Base-by-base conservation (phyloP, 1,140 invertebrate genomes). In the Apis laboriosa region DNA sequence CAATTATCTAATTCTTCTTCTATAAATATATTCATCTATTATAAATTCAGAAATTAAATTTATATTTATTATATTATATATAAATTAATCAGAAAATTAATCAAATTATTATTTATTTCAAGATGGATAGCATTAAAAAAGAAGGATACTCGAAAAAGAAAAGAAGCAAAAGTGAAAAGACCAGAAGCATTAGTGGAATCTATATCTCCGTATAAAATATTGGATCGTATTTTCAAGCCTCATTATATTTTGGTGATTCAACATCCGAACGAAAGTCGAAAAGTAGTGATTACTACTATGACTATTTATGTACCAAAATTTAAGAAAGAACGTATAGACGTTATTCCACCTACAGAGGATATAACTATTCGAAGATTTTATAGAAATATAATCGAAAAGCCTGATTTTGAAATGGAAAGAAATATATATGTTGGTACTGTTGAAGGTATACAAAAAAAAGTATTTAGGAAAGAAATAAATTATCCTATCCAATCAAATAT, bases 191-290 rank as follows among this genome's bases (percentile, higher is more conserved):
- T 96, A 51, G 92, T 94, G 2, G 92, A 95, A 67, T 95, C 95
- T 63, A 93, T 94, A 67, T 97, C 96, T 1, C 91, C 94, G 0
- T 95, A 93, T 60, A 95, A 95, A 87, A 80, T 94, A 28, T 91
- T 96, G 8, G 95, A 96, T 92, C 93, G 95, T 73, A 91, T 94
- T 55, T 93, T 96, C 15, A 95, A 95, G 78, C 96, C 96, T 0
- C 90, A 93, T 64, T 97, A 95, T 87, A 94, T 92, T 4, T 72
- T 93, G 11, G n/a, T 86, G 2, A 79, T 91, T 9, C 84, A 89
- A 76, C 83, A 88, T 83, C 87, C 88, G 0, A 72, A 89, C 8
- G 84, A 90, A 49, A 86, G 72, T 19, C 87, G 87, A 4, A 86
- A 80, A 13, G 67, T 83, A 9, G 75, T 89, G 21, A 88, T 93